Evolutionary conservation across 2,888 invertebrate species (phyloP), one percentile per base, ranked within the genome.

Genomic region (Amphiduros pacificus): DNA sequence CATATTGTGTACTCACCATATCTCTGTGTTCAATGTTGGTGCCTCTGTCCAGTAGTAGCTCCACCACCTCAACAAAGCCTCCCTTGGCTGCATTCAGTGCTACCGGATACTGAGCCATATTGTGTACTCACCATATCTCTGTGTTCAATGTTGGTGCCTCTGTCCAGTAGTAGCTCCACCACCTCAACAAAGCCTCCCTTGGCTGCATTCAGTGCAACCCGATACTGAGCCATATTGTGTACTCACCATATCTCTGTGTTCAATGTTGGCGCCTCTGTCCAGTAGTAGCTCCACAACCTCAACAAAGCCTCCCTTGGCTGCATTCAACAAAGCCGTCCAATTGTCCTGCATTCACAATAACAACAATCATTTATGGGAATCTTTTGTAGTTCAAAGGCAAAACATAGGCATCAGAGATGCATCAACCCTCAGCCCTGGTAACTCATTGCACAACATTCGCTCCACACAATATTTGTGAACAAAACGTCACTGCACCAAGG

Each of bases 271-370:
- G 51, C 91, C 92, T 78, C 91, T 90, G 73, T 94, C 93, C 62
- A 96, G 80, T 51, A 98, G 83, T 71, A 92, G 89, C 68, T 88
- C 86, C 59, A 91, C 91, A 57, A 94, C 88, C 75, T 91, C 89
- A 29, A 89, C 85, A 81, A 93, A 89, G 0, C 97, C 97, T 74
- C 91, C 92, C 75, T 93, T 92, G 4, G 95, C 89, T 22, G 97
- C 95, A 83, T 92, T 92, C 68, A 94, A 86, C 64, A 99, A 84
- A 6, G 96, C 89, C 49, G 93, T 91, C 94, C 97, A 96, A 73
- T 92, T 92, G 80, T 98, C 97, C 87, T 89, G 74, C 1, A 74
- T 72, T 64, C 49, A 61, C 53, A 63, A 6, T 17, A 36, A 36
- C 17, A 36, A 36, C 17, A 36, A 36, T 36, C 11, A 17, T n/a